These are phyloP conservation scores for Tenthredo mesomela DNA, from an alignment of 2,888 invertebrate species.

Conservation along the genomic window DNA sequence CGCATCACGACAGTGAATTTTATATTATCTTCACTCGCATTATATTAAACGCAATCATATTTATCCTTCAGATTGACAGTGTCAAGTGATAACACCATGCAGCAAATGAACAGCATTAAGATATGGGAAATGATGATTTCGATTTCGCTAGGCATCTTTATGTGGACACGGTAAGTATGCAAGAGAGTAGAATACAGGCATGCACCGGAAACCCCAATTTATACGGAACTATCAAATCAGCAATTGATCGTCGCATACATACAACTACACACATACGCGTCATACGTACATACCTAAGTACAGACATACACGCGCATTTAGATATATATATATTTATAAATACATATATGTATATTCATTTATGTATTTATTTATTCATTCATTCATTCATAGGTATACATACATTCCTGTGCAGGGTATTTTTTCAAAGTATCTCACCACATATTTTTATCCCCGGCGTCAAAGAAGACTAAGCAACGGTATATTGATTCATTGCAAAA, in stretches of 20 bases:
- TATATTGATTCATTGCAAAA: neutral
- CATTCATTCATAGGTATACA: neutral
- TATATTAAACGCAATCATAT: slow-evolving; percentile 15
- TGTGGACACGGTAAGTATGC: slow-evolving; percentile 66
- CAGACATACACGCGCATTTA: neutral
- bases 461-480: neutral
- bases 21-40: slow-evolving; percentile 56
- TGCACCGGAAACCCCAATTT: slow-evolving; percentile 70
- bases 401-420: slow-evolving; percentile 8
- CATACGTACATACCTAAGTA: slow-evolving; percentile 8
- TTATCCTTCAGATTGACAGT: slow-evolving; percentile 43
- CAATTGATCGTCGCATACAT: slow-evolving; percentile 31
- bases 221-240: slow-evolving; percentile 47
- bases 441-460: slow-evolving; percentile 1
- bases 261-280: slow-evolving; percentile 8
- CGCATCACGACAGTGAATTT: slow-evolving; percentile 43
- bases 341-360: slow-evolving; percentile 18
- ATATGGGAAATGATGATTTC: slow-evolving; percentile 69
- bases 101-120: slow-evolving; percentile 64
- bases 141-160: slow-evolving; percentile 65
- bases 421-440: slow-evolving; percentile 15
- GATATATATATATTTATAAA: slow-evolving; percentile 14
- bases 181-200: slow-evolving; percentile 65
- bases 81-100: slow-evolving; percentile 62
- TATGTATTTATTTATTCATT: neutral